Conservation (phyloP, 2,888 invertebrate genomes). For the Amblyteles armatorius region DNA sequence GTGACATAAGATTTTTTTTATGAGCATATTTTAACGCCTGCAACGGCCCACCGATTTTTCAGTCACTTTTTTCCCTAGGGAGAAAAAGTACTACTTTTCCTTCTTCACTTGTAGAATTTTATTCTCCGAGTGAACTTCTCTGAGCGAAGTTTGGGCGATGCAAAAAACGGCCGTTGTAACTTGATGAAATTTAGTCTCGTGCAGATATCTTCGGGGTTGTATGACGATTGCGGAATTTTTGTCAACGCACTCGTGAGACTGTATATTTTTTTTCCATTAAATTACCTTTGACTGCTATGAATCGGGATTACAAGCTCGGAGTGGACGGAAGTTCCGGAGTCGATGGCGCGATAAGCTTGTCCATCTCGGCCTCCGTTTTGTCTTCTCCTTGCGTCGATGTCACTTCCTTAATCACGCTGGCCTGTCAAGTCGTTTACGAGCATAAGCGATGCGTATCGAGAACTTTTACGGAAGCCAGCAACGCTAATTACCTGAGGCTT, state of each 20-base stretch:
- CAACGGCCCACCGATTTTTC: no score
- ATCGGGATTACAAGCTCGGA: constrained; percentile 43
- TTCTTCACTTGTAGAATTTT: no score
- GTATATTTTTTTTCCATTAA: constrained; percentile 20
- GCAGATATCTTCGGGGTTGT: no score
- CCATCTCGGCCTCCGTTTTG: constrained; percentile 44
- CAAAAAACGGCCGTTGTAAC: no score
- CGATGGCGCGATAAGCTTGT: constrained; percentile 38
- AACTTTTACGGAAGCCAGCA: not conserved
- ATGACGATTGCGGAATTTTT: constrained; percentile 36
- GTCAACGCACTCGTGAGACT: not conserved
- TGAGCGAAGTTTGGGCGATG: no score
- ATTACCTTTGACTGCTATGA: not conserved
- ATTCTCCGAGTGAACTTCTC: no score
- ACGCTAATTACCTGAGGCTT: constrained; percentile 51
- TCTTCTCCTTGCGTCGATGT: constrained; percentile 44
- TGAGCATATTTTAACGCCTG: no score
- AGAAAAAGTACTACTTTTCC: no score
- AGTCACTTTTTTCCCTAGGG: no score
- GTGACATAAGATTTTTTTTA: no score
- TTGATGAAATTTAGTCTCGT: no score
- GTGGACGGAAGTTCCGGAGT: constrained; percentile 59
- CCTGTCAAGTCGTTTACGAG: constrained; percentile 20
- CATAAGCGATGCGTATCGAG: not conserved
- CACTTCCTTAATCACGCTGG: constrained; percentile 36